Evolutionary conservation across 2,113 vertebrate species (phyloP).

Genomic region (Numenius arquata): DNA sequence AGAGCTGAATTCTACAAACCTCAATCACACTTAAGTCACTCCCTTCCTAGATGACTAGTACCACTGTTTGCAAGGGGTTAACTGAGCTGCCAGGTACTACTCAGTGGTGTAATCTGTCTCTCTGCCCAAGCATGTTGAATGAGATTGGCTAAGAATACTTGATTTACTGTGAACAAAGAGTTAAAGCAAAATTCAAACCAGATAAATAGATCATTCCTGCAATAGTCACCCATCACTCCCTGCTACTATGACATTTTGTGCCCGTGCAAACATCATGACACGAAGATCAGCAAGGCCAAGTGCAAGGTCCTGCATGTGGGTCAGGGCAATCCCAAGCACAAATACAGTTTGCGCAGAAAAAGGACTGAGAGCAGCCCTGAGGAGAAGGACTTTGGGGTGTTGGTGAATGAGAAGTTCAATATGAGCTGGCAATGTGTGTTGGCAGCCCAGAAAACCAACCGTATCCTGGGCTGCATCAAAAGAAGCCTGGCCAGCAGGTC

Average conservation of each 20-base stretch:
- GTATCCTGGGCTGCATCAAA: neutral
- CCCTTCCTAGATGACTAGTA: neutral
- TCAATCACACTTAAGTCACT: neutral
- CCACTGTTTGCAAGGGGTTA: neutral
- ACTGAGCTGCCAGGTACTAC: neutral
- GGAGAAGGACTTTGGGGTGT: neutral
- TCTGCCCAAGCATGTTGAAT: neutral
- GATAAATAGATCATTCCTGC: neutral
- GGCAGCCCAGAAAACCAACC: neutral
- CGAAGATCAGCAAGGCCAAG: neutral
- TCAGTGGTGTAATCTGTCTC: neutral
- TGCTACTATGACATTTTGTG: neutral
- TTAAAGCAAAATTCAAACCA: conserved; percentile 32
- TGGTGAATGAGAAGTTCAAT: neutral
- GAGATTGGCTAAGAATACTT: neutral
- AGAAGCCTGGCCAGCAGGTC: neutral
- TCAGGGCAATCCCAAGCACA: neutral
- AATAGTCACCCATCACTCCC: neutral
- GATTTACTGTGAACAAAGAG: conserved; percentile 21
- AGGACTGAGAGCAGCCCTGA: neutral
- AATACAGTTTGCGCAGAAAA: neutral
- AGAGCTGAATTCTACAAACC: neutral
- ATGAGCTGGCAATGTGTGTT: neutral
- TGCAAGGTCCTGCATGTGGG: neutral
- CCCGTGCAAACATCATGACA: neutral